Conservation (phyloP, 2,797 vertebrate species). For the Taenioides sp. region DNA sequence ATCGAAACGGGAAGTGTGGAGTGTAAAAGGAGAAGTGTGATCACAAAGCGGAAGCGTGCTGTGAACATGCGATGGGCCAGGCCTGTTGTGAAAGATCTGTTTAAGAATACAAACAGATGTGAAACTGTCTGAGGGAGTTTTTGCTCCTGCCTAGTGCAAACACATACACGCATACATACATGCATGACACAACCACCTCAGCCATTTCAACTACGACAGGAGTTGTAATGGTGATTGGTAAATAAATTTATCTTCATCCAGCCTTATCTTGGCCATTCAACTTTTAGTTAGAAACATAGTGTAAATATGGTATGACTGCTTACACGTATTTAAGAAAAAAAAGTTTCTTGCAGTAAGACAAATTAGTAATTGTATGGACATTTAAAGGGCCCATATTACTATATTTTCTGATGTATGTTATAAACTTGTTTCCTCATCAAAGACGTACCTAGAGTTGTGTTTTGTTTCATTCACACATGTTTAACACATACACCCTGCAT, state of each 20-base stretch:
- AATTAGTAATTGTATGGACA: neutral
- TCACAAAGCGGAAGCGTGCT: constrained; percentile 65
- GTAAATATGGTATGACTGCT: neutral
- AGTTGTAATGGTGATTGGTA: constrained; percentile 5
- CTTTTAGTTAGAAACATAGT: no score
- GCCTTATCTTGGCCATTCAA: no score
- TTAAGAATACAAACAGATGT: constrained; percentile 72
- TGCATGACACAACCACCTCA: constrained; percentile 1
- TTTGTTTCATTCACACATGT: no score
- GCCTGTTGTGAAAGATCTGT: constrained; percentile 67
- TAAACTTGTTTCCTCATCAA: no score
- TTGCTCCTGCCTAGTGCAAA: constrained; percentile 45
- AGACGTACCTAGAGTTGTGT: no score
- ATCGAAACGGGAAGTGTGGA: constrained; percentile 70
- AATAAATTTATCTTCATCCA: neutral
- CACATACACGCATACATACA: constrained; percentile 14
- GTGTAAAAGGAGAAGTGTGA: constrained; percentile 70
- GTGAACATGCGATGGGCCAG: constrained; percentile 51
- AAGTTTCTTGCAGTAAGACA: neutral
- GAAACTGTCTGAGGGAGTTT: constrained; percentile 71
- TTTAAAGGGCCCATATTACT: neutral
- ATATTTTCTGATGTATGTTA: no score
- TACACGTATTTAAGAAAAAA: neutral
- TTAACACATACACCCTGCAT: no score
- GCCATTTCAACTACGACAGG: neutral